Evolutionary conservation across 1,140 invertebrate genomes (phyloP), one percentile per base, ranked within the genome.

Genomic region (Sminthurides bifidus): DNA sequence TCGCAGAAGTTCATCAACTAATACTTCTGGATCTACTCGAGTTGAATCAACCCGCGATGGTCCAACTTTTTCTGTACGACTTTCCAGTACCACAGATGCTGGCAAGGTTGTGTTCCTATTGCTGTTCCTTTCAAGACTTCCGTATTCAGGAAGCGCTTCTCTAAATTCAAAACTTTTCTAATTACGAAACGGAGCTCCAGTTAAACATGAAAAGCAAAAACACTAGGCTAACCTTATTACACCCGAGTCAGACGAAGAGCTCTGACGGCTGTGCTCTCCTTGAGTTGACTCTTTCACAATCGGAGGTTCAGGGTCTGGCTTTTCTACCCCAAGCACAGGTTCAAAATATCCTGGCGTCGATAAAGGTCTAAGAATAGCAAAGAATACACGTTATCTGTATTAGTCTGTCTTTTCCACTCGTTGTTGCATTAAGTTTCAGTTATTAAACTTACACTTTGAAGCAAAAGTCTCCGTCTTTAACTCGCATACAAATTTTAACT

Each of bases 361-460:
- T 26, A 27, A 30, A 2, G 64, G 61, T 10, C 64, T 60, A 50
- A 4, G 17, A 54, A 52, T 41, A 27, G 33, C 5, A 15, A 23
- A n/a, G 12, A 15, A 51, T 19, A 51, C 12, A 15, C n/a, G 19
- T 19, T 10, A 49, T 19, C 15, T 24, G n/a, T n/a, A 35, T 35
- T 10, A 35, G n/a, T 35, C 33, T n/a, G 8, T 10, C n/a, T 35
- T 35, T 35, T n/a, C 6, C 21, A 43, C 12, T 43, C 41, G 21
- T 43, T 43, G 6, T 43, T 43, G 6, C 8, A 14, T 8, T n/a
- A 43, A 43, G 12, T 21, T 12, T 6, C 12, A 21, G 19, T 43
- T 14, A 43, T 6, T 8, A n/a, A n/a, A 78, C 84, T 82, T 73
- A 95, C 92, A 91, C 91, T 86, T 96, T 95, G 70, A 97, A 98